Evolutionary conservation across 2,888 invertebrate species (phyloP).

Genomic region (Mongoloraphidia duomilia): DNA sequence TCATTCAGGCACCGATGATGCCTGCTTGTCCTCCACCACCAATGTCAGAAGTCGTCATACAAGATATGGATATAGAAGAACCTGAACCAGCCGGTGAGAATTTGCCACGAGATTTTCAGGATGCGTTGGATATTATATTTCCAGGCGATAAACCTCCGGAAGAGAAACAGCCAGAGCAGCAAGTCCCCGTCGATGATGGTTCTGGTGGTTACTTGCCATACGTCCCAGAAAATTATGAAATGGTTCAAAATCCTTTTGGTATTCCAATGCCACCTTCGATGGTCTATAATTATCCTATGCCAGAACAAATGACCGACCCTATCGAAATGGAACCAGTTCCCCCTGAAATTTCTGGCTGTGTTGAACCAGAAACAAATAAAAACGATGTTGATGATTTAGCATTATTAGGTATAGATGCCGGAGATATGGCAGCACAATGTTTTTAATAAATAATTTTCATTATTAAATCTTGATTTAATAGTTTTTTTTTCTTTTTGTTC

Average conservation of each 20-base stretch:
- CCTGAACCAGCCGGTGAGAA: conserved; percentile 29
- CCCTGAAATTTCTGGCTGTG: conserved; percentile 4
- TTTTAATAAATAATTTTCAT: no score
- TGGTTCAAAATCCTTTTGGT: conserved; percentile 9
- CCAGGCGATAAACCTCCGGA: conserved; percentile 25
- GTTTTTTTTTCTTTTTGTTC: no score
- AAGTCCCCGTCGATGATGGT: conserved; percentile 8
- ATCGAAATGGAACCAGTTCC: conserved; percentile 2
- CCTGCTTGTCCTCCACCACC: conserved; percentile 22
- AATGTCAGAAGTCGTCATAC: conserved; percentile 18
- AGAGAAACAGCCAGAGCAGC: conserved; percentile 4
- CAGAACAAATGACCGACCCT: not conserved
- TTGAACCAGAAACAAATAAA: conserved; percentile 19
- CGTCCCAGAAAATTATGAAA: conserved; percentile 7
- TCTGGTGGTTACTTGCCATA: not conserved
- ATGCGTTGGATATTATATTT: conserved; percentile 51
- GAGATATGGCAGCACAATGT: conserved; percentile 49
- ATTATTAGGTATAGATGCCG: conserved; percentile 74
- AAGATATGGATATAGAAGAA: conserved; percentile 9
- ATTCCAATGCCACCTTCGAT: conserved; percentile 6
- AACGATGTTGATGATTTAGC: conserved; percentile 56
- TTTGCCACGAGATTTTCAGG: conserved; percentile 48
- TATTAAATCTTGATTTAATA: no score
- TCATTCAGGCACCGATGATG: conserved; percentile 20
- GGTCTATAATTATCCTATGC: not conserved